Conservation (phyloP, 2,888 invertebrate genomes). For the Tetragnatha montana region DNA sequence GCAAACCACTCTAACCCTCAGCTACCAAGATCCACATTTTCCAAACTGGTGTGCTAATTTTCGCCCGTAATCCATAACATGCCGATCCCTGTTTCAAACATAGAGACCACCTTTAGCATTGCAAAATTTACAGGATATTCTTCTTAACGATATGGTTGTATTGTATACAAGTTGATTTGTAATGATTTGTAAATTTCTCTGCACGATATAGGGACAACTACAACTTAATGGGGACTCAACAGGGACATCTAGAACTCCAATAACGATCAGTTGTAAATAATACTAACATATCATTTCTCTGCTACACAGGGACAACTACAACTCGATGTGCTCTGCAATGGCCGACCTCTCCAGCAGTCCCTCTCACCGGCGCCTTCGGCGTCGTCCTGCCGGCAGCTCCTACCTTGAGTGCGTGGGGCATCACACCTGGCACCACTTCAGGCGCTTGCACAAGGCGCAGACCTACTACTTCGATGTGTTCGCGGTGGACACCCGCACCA, state of each 20-base stretch:
- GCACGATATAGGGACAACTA: background rate
- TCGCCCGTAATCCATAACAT: no score
- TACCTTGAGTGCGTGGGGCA: slow-evolving; percentile 78
- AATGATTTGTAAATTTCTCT: no score
- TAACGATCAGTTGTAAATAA: background rate
- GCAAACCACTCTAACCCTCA: no score
- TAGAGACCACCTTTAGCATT: no score
- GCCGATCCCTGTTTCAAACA: no score
- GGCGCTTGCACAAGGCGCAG: slow-evolving; percentile 77
- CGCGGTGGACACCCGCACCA: slow-evolving; percentile 78
- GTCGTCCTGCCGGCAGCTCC: slow-evolving; percentile 65
- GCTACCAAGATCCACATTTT: no score
- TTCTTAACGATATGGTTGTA: no score
- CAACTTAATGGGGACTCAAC: background rate
- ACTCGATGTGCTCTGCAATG: slow-evolving; percentile 78
- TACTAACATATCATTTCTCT: background rate
- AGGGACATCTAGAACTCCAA: background rate
- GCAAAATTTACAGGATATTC: no score
- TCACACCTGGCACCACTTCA: slow-evolving; percentile 78
- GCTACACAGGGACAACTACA: slow-evolving; percentile 75
- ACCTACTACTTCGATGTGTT: slow-evolving; percentile 80
- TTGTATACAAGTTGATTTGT: no score
- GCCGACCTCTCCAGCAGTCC: slow-evolving; percentile 11
- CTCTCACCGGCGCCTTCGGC: background rate
- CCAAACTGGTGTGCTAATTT: no score